A percentile compares a stretch with the other conserved stretches of the same genome.
Evolutionary conservation across 2,797 vertebrate species (phyloP).

Genomic region (Bovichtus variegatus): DNA sequence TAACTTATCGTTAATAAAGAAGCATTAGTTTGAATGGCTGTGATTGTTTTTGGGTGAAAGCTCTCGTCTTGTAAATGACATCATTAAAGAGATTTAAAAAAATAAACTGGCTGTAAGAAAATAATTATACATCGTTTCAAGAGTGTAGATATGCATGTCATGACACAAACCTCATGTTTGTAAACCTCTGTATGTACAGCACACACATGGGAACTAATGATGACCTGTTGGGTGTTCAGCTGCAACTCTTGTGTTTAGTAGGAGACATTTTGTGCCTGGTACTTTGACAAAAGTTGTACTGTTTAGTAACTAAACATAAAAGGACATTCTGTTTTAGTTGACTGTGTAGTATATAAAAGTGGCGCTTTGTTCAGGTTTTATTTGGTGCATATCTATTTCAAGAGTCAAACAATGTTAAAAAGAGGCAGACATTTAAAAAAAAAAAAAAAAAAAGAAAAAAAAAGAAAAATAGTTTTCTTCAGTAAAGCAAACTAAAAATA

Average conservation of each 20-base stretch:
- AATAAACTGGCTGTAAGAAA: constrained; percentile 50
- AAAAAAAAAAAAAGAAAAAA: constrained; percentile 27
- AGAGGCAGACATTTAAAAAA: constrained; percentile 11
- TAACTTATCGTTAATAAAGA: constrained; percentile 5
- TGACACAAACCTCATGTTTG: constrained; percentile 4
- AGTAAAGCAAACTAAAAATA: not conserved
- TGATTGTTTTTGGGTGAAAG: constrained; percentile 22
- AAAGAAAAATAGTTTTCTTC: too few species aligned
- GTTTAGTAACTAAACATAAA: constrained; percentile 29
- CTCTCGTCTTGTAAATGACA: constrained; percentile 27
- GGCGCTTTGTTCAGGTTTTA: constrained; percentile 29
- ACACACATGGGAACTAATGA: not conserved
- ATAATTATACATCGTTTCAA: constrained; percentile 33
- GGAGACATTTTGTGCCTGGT: not conserved
- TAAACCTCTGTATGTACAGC: constrained; percentile 13
- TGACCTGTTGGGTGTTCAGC: not conserved
- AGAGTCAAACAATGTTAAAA: constrained; percentile 32
- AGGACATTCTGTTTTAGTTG: constrained; percentile 1
- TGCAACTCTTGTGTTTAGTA: not conserved
- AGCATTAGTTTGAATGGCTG: constrained; percentile 14
- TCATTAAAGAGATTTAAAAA: constrained; percentile 33
- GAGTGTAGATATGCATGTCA: constrained; percentile 3
- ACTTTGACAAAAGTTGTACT: constrained; percentile 13
- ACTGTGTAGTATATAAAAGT: constrained; percentile 41
- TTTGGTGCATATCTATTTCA: constrained; percentile 45